These are phyloP conservation scores for Brachionus koreanus DNA, from an alignment of 1,140 invertebrate genomes.

Conservation along the genomic window DNA sequence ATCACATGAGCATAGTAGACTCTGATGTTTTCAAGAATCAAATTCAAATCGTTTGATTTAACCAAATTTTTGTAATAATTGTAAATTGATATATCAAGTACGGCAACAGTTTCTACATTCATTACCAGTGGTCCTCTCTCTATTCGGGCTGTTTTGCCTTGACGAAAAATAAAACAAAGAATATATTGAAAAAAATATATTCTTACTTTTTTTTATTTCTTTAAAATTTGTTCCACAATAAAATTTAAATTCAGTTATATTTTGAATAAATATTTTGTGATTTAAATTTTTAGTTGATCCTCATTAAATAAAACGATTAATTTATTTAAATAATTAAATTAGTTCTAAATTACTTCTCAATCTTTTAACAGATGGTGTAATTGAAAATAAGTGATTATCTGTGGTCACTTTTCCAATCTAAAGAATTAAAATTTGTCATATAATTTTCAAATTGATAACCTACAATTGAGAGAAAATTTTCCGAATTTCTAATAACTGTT, in stretches of 20 bases:
- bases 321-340: background rate
- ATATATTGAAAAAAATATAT: background rate
- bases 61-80: background rate
- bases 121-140: background rate
- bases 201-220: background rate
- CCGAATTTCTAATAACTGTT: background rate
- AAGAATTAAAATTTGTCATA: background rate
- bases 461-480: background rate
- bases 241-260: background rate
- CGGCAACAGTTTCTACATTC: background rate
- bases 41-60: background rate
- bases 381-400: background rate
- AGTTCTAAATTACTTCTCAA: background rate
- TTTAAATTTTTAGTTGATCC: background rate
- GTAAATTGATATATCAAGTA: background rate
- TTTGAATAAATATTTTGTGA: background rate
- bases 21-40: background rate
- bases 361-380: background rate
- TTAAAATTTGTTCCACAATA: background rate
- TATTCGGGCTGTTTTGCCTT: background rate
- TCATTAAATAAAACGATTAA: background rate
- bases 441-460: background rate
- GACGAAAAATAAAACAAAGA: background rate
- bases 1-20: conserved; percentile 1
- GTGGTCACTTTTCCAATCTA: background rate